Percentiles rank a stretch among this genome's conserved stretches.
phyloP scores from a whole-genome alignment of 2,888 invertebrate species.

The Ditula angustiorana region DNA sequence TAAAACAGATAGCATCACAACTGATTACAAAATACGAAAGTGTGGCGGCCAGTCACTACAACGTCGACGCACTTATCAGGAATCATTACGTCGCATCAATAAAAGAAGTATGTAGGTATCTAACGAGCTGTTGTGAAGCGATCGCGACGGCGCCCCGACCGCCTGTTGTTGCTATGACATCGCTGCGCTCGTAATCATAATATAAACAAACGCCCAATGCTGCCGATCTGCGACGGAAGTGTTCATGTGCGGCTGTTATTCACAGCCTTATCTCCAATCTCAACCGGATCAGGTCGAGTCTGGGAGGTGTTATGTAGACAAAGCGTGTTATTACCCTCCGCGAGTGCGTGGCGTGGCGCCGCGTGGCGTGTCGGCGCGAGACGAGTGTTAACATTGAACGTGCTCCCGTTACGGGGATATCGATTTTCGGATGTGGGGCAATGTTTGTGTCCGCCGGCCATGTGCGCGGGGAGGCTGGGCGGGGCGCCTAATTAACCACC shows the following conservation, averaged over 20 bases:
- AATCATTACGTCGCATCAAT: background rate
- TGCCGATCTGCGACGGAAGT: background rate
- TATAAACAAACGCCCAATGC: background rate
- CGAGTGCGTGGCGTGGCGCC: no score
- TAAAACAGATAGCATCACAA: background rate
- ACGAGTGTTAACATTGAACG: constrained; percentile 46
- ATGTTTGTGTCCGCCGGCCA: constrained; percentile 60
- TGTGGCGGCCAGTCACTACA: background rate
- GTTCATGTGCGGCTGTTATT: background rate
- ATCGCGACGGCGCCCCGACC: background rate
- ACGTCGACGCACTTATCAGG: background rate
- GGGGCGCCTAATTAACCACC: constrained; percentile 72
- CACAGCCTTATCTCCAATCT: background rate
- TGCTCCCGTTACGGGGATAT: constrained; percentile 67
- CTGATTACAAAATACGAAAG: background rate
- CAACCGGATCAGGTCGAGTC: background rate
- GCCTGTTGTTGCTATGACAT: constrained; percentile 3
- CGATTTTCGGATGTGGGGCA: constrained; percentile 78
- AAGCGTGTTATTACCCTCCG: background rate
- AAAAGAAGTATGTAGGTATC: no score
- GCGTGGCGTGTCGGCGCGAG: constrained; percentile 15
- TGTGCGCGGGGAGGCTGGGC: constrained; percentile 54
- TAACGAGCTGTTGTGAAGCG: no score
- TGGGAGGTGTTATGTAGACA: no score
- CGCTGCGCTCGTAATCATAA: background rate